Conservation (phyloP, 2,888 invertebrate species). For the Myopa tessellatipennis region DNA sequence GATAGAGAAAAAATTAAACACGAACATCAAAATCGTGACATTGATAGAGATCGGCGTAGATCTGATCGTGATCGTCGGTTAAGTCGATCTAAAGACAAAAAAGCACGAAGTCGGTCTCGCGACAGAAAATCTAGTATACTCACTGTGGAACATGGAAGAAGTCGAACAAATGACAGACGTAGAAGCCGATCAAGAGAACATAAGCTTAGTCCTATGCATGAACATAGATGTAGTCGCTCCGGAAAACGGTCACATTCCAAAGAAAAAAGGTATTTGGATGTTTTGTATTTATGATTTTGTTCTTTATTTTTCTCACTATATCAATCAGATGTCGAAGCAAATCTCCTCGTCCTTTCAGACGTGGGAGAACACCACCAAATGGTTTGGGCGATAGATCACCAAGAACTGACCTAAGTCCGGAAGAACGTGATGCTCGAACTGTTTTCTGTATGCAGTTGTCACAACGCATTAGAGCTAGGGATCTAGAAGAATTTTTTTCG, state of each 20-base stretch:
- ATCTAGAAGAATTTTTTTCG: slow-evolving; percentile 98
- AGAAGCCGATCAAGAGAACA: slow-evolving; percentile 53
- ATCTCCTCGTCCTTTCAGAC: slow-evolving; percentile 67
- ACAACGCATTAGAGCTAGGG: slow-evolving; percentile 91
- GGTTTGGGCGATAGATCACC: slow-evolving; percentile 73
- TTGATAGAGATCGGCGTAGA: slow-evolving; percentile 60
- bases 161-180: slow-evolving; percentile 56
- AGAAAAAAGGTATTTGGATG: slow-evolving; percentile 59
- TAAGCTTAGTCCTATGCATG: slow-evolving; percentile 60
- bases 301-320: neutral
- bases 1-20: slow-evolving; percentile 57
- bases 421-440: slow-evolving; percentile 98
- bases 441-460: slow-evolving; percentile 99
- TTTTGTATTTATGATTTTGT: neutral
- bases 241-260: slow-evolving; percentile 52
- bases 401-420: slow-evolving; percentile 85
- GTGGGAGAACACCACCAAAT: slow-evolving; percentile 68
- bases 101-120: slow-evolving; percentile 57
- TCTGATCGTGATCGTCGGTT: slow-evolving; percentile 48
- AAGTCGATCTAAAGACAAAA: slow-evolving; percentile 48
- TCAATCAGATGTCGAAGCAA: slow-evolving; percentile 63
- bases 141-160: slow-evolving; percentile 51
- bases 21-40: slow-evolving; percentile 57
- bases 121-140: slow-evolving; percentile 53
- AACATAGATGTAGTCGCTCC: slow-evolving; percentile 58